Evolutionary conservation across 1,140 invertebrate species (phyloP).

Genomic region (Caligus rogercresseyi): DNA sequence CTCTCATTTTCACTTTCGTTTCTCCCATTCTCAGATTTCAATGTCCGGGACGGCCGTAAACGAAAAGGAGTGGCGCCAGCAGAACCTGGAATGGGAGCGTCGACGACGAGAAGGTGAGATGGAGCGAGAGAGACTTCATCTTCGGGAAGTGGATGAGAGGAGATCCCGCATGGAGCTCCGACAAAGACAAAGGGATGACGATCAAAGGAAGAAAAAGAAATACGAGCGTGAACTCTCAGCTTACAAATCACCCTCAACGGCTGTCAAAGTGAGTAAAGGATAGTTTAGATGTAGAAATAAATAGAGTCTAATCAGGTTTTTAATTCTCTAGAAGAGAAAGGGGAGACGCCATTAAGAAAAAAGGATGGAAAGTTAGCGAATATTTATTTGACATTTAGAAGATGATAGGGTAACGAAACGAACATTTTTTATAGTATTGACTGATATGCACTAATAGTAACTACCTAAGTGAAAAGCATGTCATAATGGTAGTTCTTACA

Average conservation of each 20-base stretch:
- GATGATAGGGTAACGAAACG: no score
- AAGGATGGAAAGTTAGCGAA: no score
- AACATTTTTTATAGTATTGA: no score
- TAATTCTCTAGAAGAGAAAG: no score
- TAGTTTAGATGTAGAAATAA: no score
- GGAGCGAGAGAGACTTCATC: background rate
- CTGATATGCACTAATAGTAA: no score
- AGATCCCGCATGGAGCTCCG: constrained; percentile 7
- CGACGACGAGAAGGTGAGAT: constrained; percentile 14
- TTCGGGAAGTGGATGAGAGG: background rate
- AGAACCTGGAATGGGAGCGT: constrained; percentile 18
- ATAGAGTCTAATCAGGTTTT: no score
- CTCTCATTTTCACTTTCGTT: no score
- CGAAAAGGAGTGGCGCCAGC: constrained; percentile 15
- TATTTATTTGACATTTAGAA: no score
- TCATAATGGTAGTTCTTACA: no score
- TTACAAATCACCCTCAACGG: background rate
- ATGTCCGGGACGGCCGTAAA: background rate
- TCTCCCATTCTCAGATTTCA: constrained; percentile 9
- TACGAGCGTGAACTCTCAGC: background rate
- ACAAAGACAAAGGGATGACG: constrained; percentile 10
- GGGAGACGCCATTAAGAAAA: no score
- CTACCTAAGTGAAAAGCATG: no score
- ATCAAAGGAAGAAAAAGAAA: constrained; percentile 2
- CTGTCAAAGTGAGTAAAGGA: constrained; percentile 8